Evolutionary conservation across 2,113 vertebrate genomes (phyloP).

Genomic region (Protobothrops mucrosquamatus): DNA sequence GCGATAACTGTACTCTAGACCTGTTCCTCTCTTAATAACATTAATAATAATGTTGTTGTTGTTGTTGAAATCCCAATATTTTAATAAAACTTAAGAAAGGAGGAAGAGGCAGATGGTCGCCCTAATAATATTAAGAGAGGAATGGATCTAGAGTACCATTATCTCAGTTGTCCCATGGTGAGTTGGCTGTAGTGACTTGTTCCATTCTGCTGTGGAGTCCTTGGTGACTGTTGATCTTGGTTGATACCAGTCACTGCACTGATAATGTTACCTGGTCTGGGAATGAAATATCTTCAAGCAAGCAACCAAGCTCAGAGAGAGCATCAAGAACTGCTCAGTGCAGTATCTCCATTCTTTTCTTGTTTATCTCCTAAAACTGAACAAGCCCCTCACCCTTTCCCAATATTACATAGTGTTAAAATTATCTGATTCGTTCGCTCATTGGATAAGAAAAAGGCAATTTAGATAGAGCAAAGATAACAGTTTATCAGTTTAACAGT

Average conservation of each 20-base stretch:
- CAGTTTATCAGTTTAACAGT: neutral
- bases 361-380: slow-evolving; percentile 14
- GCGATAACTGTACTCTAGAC: neutral
- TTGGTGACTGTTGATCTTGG: neutral
- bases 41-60: neutral
- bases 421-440: neutral
- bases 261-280: neutral
- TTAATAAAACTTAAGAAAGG: neutral
- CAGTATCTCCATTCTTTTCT: slow-evolving; percentile 19
- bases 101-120: neutral
- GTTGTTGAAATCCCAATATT: neutral
- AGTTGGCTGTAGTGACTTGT: neutral
- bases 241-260: neutral
- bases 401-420: neutral
- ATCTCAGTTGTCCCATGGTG: neutral
- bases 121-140: neutral
- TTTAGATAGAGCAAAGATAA: neutral
- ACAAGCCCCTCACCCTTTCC: slow-evolving; percentile 12
- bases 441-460: neutral
- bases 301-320: neutral
- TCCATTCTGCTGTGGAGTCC: neutral
- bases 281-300: neutral
- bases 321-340: neutral
- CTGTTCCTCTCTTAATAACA: neutral
- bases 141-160: neutral